Conservation (phyloP, 2,888 invertebrate species). For the Gastrophysa polygoni region DNA sequence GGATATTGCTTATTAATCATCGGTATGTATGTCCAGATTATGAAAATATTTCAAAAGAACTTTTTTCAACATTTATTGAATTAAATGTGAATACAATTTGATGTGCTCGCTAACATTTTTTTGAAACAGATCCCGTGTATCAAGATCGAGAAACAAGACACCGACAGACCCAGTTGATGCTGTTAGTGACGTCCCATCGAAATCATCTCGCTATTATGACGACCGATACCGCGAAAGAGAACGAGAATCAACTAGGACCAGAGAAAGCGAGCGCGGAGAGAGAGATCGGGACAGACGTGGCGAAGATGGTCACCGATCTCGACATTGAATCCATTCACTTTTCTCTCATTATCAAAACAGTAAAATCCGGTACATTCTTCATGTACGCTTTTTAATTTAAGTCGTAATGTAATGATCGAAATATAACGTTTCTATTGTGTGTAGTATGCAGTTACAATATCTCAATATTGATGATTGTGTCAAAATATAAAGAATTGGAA, state of each 20-base stretch:
- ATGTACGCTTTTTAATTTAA: constrained; percentile 11
- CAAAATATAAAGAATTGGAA: not conserved
- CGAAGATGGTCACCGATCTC: constrained; percentile 73
- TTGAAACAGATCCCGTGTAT: constrained; percentile 30
- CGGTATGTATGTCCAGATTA: no score
- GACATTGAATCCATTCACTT: constrained; percentile 61
- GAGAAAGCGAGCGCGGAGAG: constrained; percentile 68
- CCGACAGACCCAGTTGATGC: constrained; percentile 64
- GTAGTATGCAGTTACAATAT: constrained; percentile 7
- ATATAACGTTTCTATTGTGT: constrained; percentile 12
- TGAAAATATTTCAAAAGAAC: no score
- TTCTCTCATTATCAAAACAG: not conserved
- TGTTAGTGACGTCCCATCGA: constrained; percentile 44
- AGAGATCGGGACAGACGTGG: constrained; percentile 70
- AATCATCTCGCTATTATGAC: constrained; percentile 76
- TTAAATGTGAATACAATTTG: no score
- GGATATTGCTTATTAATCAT: no score
- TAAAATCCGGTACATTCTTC: not conserved
- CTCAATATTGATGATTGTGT: constrained; percentile 5
- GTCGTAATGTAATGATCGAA: constrained; percentile 6
- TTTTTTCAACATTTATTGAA: no score
- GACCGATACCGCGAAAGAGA: constrained; percentile 80
- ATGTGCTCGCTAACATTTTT: constrained; percentile 11
- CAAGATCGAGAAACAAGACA: constrained; percentile 66
- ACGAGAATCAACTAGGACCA: constrained; percentile 59